Percentiles rank a stretch among this genome's conserved stretches.
These are phyloP conservation scores for Acholoe squamosa DNA, from an alignment of 2,888 invertebrate species.

Conservation along the genomic window DNA sequence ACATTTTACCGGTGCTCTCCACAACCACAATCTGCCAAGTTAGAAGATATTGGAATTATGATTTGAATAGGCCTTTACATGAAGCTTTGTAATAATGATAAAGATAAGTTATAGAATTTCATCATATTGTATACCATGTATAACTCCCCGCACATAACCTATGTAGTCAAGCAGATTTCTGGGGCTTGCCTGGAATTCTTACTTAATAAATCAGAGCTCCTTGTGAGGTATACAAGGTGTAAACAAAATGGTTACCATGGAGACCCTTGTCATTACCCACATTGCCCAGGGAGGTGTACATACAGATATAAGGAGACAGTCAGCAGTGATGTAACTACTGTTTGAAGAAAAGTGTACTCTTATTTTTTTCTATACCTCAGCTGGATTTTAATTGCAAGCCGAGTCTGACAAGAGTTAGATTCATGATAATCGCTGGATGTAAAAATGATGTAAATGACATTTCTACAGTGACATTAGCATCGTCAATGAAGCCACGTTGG, in stretches of 20 bases:
- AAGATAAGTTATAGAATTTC: background rate
- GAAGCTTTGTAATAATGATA: no score
- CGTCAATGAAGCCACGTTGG: background rate
- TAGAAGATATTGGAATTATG: background rate
- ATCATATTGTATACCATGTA: background rate
- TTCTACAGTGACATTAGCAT: background rate
- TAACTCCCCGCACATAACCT: background rate
- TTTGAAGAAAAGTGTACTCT: background rate
- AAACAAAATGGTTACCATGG: background rate
- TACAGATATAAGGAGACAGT: background rate
- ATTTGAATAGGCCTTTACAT: no score
- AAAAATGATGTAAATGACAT: background rate
- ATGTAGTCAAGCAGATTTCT: background rate
- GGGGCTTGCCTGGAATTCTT: no score
- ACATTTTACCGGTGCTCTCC: slow-evolving; percentile 49
- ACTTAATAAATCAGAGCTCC: no score
- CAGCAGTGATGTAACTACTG: background rate
- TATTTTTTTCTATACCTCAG: slow-evolving; percentile 25
- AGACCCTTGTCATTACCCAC: background rate
- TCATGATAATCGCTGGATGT: background rate
- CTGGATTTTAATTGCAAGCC: background rate
- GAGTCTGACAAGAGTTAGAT: background rate
- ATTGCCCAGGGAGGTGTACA: background rate
- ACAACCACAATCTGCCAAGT: slow-evolving; percentile 46
- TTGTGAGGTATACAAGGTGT: no score